These are phyloP conservation scores for Zhuqinia jingwanae DNA, from an alignment of 2,888 invertebrate genomes.

Conservation along the genomic window DNA sequence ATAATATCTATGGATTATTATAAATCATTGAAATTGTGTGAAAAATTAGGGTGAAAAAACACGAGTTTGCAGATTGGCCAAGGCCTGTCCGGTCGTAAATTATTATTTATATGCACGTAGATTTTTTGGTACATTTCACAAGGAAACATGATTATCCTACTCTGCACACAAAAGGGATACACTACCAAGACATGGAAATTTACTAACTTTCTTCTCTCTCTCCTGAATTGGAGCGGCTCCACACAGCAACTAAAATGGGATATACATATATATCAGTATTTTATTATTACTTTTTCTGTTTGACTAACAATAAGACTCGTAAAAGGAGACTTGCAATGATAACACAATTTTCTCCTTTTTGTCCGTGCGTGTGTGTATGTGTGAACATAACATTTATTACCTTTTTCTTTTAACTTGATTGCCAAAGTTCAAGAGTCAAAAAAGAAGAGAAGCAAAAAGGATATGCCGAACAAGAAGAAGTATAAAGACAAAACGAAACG, in stretches of 20 bases:
- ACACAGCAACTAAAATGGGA: not conserved
- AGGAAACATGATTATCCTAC: conserved; percentile 23
- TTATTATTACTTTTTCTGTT: conserved; percentile 10
- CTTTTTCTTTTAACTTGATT: conserved; percentile 69
- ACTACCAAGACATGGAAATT: no score
- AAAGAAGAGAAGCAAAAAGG: conserved; percentile 13
- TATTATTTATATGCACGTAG: conserved; percentile 61
- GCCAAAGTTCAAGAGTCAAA: conserved; percentile 70
- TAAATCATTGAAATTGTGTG: conserved; percentile 63
- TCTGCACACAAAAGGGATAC: not conserved
- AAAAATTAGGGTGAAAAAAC: conserved; percentile 65
- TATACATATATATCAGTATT: not conserved
- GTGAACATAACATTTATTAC: conserved; percentile 68
- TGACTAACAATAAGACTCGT: conserved; percentile 9
- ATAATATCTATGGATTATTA: conserved; percentile 8
- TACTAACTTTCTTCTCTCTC: conserved; percentile 13
- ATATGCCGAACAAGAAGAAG: not conserved
- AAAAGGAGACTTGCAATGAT: conserved; percentile 57
- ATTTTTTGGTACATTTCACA: conserved; percentile 56
- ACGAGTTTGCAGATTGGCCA: conserved; percentile 57
- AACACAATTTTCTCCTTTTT: conserved; percentile 54
- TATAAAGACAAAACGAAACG: not conserved
- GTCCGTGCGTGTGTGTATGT: conserved; percentile 42
- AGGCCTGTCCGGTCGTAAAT: conserved; percentile 58
- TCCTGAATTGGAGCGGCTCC: conserved; percentile 54